A percentile compares a stretch with the other conserved stretches of the same genome.
Conservation (phyloP, 53 echinoderm and acorn worm genomes). For the Actinopyga echinites region DNA sequence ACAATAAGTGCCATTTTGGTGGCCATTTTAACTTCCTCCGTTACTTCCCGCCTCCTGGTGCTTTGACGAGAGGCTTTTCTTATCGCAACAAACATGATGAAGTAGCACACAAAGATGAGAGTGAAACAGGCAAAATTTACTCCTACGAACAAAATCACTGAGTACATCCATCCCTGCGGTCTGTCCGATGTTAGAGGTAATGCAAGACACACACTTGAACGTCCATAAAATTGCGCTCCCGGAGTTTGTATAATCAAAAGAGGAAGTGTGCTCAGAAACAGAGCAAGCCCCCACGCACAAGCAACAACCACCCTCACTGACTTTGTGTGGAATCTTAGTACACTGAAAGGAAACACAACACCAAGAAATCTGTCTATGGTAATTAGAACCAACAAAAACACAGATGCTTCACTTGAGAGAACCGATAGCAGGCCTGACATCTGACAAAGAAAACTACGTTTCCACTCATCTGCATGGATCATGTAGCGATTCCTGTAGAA, state of each 20-base stretch:
- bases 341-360: conserved; percentile 94
- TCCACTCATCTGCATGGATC: conserved; percentile 91
- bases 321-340: conserved; percentile 83
- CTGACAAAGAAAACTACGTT: conserved; percentile 81
- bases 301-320: conserved; percentile 73
- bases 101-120: conserved; percentile 86
- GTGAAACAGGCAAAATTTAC: conserved; percentile 84
- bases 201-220: conserved; percentile 91
- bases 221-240: conserved; percentile 85
- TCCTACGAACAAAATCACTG: conserved; percentile 86
- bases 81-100: conserved; percentile 85
- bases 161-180: conserved; percentile 92
- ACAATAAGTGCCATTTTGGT: conserved; percentile 98
- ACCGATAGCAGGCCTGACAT: conserved; percentile 88
- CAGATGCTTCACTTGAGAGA: conserved; percentile 85
- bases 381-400: conserved; percentile 84
- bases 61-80: conserved; percentile 78
- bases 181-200: conserved; percentile 75
- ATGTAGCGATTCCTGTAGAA: conserved; percentile 84
- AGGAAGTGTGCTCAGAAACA: conserved; percentile 82
- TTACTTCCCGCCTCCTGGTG: conserved; percentile 72
- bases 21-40: conserved; percentile 96
- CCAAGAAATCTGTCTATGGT: conserved; percentile 88
- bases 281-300: conserved; percentile 73
- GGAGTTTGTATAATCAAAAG: conserved; percentile 65